Evolutionary conservation across 2,797 vertebrate species (phyloP).

Genomic region (Acanthornis magna): DNA sequence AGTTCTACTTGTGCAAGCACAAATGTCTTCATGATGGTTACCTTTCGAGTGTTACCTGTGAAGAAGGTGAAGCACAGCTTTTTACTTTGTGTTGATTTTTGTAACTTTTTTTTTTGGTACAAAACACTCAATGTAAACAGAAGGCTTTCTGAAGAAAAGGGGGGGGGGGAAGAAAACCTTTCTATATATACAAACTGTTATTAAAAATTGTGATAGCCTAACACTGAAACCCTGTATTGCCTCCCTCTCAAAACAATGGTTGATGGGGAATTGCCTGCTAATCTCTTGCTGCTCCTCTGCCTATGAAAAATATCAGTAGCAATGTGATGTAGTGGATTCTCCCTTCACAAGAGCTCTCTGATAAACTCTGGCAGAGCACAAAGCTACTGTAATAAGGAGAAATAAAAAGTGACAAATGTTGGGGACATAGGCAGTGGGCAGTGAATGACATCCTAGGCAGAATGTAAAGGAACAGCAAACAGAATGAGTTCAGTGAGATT

Average conservation of each 20-base stretch:
- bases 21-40: neutral
- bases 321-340: neutral
- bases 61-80: neutral
- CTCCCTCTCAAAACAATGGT: neutral
- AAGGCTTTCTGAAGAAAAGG: neutral
- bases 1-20: neutral
- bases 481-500: neutral
- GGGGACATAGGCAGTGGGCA: neutral
- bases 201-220: neutral
- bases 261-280: neutral
- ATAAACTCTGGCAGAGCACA: neutral
- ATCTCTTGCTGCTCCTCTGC: neutral
- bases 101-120: accelerated
- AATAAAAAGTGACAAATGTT: neutral
- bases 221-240: neutral
- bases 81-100: neutral
- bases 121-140: neutral
- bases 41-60: neutral
- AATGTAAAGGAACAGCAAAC: neutral
- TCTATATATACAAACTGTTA: neutral
- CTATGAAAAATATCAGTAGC: neutral
- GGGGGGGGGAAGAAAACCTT: neutral
- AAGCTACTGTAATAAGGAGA: neutral
- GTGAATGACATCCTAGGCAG: neutral
- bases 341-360: neutral